phyloP scores from a whole-genome alignment of 2,113 vertebrate genomes.

The Candoia aspera region DNA sequence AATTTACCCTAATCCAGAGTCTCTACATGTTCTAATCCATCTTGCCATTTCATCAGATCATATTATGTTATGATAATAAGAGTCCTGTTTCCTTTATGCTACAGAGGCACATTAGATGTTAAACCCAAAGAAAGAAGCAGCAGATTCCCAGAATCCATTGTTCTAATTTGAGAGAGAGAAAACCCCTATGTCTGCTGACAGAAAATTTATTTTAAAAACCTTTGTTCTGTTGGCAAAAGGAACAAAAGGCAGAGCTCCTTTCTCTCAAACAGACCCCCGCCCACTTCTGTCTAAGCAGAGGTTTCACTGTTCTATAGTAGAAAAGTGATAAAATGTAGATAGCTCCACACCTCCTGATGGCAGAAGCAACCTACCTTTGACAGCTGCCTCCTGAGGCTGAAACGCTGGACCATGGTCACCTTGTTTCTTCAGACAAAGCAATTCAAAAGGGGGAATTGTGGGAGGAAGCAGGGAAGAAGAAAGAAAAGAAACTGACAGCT shows the following conservation, averaged over 20 bases:
- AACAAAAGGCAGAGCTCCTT: slow-evolving; percentile 71
- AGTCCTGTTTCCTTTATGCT: not conserved
- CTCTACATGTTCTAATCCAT: not conserved
- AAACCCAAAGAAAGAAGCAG: not conserved
- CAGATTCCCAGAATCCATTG: not conserved
- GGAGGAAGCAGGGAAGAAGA: not conserved
- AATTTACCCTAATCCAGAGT: not conserved
- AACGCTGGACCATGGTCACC: slow-evolving; percentile 79
- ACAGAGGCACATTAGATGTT: not conserved
- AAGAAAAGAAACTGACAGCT: slow-evolving; percentile 29
- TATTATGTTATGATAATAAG: not conserved
- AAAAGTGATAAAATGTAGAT: slow-evolving; percentile 19
- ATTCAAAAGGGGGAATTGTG: slow-evolving; percentile 17
- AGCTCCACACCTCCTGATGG: not conserved
- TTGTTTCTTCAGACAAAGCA: slow-evolving; percentile 45
- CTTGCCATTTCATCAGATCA: not conserved
- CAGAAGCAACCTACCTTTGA: slow-evolving; percentile 77
- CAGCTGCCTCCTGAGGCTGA: slow-evolving; percentile 79
- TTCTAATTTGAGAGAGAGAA: not conserved
- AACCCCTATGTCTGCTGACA: not conserved
- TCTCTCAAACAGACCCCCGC: slow-evolving; percentile 25
- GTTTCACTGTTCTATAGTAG: slow-evolving; percentile 13
- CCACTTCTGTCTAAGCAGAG: slow-evolving; percentile 24
- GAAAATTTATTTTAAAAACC: slow-evolving; percentile 43
- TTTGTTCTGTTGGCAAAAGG: slow-evolving; percentile 64